These are phyloP conservation scores for Acanthurus leucopareius DNA, from an alignment of 2,797 vertebrate genomes.

Conservation along the genomic window DNA sequence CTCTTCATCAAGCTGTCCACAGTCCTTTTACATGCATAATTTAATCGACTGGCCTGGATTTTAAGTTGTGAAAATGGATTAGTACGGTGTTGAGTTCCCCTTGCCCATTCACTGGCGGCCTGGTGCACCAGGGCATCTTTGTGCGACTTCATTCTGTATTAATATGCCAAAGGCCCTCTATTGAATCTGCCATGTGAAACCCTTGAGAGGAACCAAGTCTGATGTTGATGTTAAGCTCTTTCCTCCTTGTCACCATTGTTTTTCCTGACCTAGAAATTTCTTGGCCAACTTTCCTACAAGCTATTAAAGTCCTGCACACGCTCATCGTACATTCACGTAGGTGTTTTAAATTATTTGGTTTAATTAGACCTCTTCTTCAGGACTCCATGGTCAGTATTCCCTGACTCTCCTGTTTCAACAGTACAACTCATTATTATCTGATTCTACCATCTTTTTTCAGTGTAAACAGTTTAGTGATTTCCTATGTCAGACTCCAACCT, in stretches of 20 bases:
- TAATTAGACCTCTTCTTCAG: constrained; percentile 35
- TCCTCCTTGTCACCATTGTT: constrained; percentile 66
- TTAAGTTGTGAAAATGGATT: constrained; percentile 89
- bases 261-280: constrained; percentile 63
- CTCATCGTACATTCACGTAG: constrained; percentile 28
- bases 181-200: constrained; percentile 84
- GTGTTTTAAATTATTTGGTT: constrained; percentile 26
- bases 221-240: constrained; percentile 71
- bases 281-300: constrained; percentile 72
- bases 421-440: background rate
- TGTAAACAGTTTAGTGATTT: background rate
- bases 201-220: constrained; percentile 71
- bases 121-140: constrained; percentile 79
- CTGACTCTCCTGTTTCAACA: background rate
- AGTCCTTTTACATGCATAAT: constrained; percentile 88
- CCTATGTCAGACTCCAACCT: background rate
- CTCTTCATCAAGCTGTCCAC: constrained; percentile 76
- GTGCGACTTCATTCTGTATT: constrained; percentile 86
- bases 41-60: constrained; percentile 87
- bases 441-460: background rate
- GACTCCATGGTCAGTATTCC: background rate
- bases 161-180: constrained; percentile 82
- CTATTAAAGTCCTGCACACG: constrained; percentile 43
- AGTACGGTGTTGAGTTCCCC: constrained; percentile 86
- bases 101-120: constrained; percentile 81